A percentile compares a stretch with the other conserved stretches of the same genome.
Evolutionary conservation across 2,797 vertebrate species (phyloP).

Genomic region (Thamnophis elegans): DNA sequence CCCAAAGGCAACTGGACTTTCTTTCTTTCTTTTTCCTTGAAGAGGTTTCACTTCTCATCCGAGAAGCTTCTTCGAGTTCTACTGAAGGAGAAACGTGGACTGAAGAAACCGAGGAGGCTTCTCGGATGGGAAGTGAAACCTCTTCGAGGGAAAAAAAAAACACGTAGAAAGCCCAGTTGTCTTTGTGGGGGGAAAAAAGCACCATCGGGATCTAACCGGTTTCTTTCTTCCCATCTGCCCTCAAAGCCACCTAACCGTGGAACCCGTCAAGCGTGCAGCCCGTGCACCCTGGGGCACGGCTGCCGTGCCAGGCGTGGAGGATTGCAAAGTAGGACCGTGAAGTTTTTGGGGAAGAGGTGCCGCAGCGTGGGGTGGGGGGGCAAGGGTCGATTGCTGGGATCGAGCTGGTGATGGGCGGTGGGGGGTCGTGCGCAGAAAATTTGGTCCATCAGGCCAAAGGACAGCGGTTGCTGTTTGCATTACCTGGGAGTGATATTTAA

Average conservation of each 20-base stretch:
- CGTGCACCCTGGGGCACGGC: too few relatives aligned
- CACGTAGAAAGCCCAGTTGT: neutral
- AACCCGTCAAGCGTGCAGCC: neutral
- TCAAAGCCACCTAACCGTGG: neutral
- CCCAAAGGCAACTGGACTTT: neutral
- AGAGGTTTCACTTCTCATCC: neutral
- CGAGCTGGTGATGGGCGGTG: neutral
- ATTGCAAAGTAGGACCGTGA: neutral
- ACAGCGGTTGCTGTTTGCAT: constrained; percentile 24
- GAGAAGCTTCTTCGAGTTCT: neutral
- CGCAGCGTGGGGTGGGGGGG: rapidly evolving
- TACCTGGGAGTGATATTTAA: constrained; percentile 8
- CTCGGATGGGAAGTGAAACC: neutral
- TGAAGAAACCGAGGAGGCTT: neutral
- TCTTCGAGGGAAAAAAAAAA: neutral
- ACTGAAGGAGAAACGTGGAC: neutral
- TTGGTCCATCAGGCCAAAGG: neutral
- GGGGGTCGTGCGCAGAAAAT: neutral
- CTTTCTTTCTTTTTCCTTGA: neutral
- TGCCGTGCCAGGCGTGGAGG: rapidly evolving
- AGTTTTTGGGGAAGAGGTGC: too few relatives aligned
- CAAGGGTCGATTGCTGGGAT: too few relatives aligned
- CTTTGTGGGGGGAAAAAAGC: rapidly evolving
- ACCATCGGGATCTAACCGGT: neutral
- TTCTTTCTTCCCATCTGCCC: neutral